Base-by-base conservation (phyloP, 2,888 invertebrate species). In the Galerucella nymphaeae region DNA sequence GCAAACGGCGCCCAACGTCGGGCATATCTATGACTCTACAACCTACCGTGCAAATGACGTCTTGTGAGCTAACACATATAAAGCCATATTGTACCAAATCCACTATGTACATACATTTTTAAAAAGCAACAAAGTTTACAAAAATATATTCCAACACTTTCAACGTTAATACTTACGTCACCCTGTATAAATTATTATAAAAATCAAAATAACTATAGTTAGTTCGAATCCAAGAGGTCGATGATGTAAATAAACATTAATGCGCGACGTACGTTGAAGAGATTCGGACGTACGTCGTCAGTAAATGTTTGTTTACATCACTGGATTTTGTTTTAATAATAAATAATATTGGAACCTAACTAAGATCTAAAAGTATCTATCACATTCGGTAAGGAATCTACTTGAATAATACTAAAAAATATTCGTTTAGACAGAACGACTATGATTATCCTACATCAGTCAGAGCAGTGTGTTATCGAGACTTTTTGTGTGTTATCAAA, bases 71-170 rank as follows among this genome's bases (percentile, higher is more conserved):
- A 20, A 18, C 20, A 55, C 20, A 16, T 18, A 16, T n/a, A 55
- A 55, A 55, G 55, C 16, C 16, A 55, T 18, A 55, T 55, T 55
- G 9, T 18, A 20, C 20, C 10, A 1, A 16, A 55, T 10, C 14
- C 55, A 20, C 11, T 42, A 42, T 42, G 42, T 11, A 42, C 8
- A 1, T 10, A 42, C 8, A 59, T 41, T 61, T 61, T 41, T 6
- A 41, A 42, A 41, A 16, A 61, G 61, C 61, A 61, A 61, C 61
- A 61, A 38, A 38, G 42, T 38, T 38, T 16, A 61, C 30, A 61
- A 38, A 61, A 38, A 41, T 58, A 58, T 58, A 61, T 42, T 61
- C 61, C 41, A 42, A 61, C 61, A 61, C 41, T 61, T 61, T 61
- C 41, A 61, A 61, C 16, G 16, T 38, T 16, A 41, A 61, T 42